These are phyloP conservation scores for Laothoe populi DNA, from an alignment of 2,888 invertebrate species.

Conservation along the genomic window DNA sequence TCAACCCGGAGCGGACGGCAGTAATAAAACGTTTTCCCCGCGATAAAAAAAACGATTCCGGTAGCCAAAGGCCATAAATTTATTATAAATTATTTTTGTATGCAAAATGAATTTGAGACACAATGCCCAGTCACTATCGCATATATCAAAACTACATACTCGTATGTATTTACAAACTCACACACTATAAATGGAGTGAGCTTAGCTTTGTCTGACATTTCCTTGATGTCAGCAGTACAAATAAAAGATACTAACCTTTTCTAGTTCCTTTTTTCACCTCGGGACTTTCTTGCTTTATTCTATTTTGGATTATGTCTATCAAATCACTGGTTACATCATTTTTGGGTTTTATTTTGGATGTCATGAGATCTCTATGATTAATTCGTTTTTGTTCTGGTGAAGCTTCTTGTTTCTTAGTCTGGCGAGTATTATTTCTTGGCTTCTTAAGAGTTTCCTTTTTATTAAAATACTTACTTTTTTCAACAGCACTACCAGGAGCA, in stretches of 20 bases:
- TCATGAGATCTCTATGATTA: constrained; percentile 69
- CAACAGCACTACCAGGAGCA: constrained; percentile 51
- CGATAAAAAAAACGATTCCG: no score
- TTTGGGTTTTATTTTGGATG: constrained; percentile 51
- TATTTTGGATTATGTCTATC: constrained; percentile 78
- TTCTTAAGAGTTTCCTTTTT: constrained; percentile 37
- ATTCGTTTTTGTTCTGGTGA: constrained; percentile 62
- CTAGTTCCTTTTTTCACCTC: background rate
- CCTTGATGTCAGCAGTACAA: background rate
- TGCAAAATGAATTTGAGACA: no score
- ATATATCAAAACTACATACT: no score
- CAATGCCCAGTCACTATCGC: no score
- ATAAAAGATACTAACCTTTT: constrained; percentile 12
- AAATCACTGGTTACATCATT: constrained; percentile 79
- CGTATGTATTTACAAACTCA: no score
- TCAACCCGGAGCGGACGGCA: no score
- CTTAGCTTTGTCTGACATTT: no score
- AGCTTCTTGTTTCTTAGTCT: constrained; percentile 44
- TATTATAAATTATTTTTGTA: no score
- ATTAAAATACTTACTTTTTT: constrained; percentile 71
- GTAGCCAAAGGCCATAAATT: no score
- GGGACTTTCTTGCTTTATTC: constrained; percentile 64
- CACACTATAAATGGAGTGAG: no score
- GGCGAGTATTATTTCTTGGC: constrained; percentile 35
- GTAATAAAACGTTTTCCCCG: no score